These are phyloP conservation scores for Oeneis ivallda DNA, from an alignment of 2,888 invertebrate genomes.

Conservation along the genomic window DNA sequence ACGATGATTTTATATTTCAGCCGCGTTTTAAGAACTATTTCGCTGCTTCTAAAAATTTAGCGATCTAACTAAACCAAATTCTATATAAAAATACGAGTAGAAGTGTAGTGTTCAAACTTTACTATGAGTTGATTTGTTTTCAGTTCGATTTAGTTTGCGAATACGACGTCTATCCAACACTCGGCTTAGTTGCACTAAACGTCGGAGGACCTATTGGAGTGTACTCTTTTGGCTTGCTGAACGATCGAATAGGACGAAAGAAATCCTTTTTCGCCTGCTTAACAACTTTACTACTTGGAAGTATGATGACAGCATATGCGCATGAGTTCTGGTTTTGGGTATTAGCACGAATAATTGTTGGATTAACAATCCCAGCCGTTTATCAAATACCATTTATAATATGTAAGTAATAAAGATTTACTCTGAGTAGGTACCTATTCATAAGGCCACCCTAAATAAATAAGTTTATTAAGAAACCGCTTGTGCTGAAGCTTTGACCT, in stretches of 20 bases:
- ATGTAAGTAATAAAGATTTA: no score
- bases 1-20: background rate
- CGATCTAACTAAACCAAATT: no score
- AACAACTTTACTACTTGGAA: constrained; percentile 89
- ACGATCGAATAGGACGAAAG: constrained; percentile 93
- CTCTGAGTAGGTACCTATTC: no score
- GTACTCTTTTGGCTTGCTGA: constrained; percentile 91
- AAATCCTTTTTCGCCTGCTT: constrained; percentile 93
- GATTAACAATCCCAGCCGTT: constrained; percentile 94
- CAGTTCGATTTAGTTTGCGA: constrained; percentile 96
- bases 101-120: no score
- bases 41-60: background rate
- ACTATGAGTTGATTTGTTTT: constrained; percentile 48
- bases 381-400: constrained; percentile 98
- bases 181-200: constrained; percentile 92
- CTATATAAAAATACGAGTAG: no score
- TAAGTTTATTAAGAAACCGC: no score
- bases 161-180: constrained; percentile 91
- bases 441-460: no score
- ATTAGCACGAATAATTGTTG: constrained; percentile 90
- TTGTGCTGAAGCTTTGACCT: no score
- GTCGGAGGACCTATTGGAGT: constrained; percentile 95
- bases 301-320: constrained; percentile 89
- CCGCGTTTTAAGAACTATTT: background rate
- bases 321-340: constrained; percentile 92